Percentiles rank a stretch among this genome's conserved stretches.
Conservation (phyloP, 2,888 invertebrate species). For the Adelphocoris suturalis region DNA sequence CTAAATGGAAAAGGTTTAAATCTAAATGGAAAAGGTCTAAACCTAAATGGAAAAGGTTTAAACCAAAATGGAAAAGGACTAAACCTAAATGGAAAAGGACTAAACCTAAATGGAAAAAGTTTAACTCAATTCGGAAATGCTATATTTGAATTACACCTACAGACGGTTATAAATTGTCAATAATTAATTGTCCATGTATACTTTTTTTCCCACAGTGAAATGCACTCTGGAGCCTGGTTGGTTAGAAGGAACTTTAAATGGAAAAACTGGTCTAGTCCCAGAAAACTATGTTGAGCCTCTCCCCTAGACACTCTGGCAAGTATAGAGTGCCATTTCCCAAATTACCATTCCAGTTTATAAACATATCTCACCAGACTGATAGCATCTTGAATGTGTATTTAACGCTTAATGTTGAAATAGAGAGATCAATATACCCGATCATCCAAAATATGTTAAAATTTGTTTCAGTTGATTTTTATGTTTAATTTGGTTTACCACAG, state of each 20-base stretch:
- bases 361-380: slow-evolving; percentile 74
- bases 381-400: slow-evolving; percentile 34
- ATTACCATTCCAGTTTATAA: slow-evolving; percentile 71
- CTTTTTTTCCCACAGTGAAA: slow-evolving; percentile 84
- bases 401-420: slow-evolving; percentile 57
- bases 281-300: slow-evolving; percentile 97
- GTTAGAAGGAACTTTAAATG: slow-evolving; percentile 96
- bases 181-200: neutral
- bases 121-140: too few species aligned
- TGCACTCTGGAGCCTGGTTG: slow-evolving; percentile 97
- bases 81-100: too few species aligned
- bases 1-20: too few species aligned
- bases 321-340: slow-evolving; percentile 75
- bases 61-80: too few species aligned
- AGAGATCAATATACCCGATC: slow-evolving; percentile 9
- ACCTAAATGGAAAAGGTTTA: too few species aligned
- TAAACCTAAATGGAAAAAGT: too few species aligned
- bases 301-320: slow-evolving; percentile 80
- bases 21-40: too few species aligned
- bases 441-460: neutral
- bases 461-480: neutral
- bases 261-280: slow-evolving; percentile 94
- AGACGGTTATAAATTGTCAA: too few species aligned
- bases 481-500: slow-evolving; percentile 50
- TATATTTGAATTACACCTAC: too few species aligned